phyloP scores from a whole-genome alignment of 2,113 vertebrate genomes.

The Progne subis region DNA sequence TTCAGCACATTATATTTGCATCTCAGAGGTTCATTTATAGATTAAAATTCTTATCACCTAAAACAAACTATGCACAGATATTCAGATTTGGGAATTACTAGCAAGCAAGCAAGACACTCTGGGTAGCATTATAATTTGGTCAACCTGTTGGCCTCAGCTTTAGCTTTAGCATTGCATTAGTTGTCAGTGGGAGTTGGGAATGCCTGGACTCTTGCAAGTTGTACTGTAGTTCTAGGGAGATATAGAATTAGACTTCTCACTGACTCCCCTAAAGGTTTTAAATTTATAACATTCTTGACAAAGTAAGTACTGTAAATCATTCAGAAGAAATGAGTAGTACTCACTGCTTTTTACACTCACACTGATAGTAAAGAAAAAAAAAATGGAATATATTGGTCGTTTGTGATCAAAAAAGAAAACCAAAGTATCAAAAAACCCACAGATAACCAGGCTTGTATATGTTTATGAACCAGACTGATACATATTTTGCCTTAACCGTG shows the following conservation, averaged over 20 bases:
- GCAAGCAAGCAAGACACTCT: not conserved
- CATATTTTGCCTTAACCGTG: not conserved
- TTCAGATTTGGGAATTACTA: not conserved
- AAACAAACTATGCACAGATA: not conserved
- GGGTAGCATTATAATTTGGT: not conserved
- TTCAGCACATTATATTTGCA: not conserved
- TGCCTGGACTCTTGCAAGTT: not conserved
- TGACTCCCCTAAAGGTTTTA: not conserved
- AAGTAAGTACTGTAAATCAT: not conserved
- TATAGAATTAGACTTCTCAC: not conserved
- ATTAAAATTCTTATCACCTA: conserved; percentile 46
- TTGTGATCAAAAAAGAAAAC: not conserved
- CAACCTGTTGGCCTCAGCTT: not conserved
- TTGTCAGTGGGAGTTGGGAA: not conserved
- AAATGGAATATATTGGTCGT: not conserved
- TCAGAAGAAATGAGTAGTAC: not conserved
- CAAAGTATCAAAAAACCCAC: not conserved
- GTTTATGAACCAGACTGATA: not conserved
- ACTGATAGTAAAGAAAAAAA: not conserved
- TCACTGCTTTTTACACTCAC: not conserved
- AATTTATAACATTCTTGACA: not conserved
- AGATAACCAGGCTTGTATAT: no score
- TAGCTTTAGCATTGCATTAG: not conserved
- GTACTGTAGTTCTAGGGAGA: not conserved
- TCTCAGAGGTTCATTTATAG: conserved; percentile 6